Evolutionary conservation across 2,888 invertebrate genomes (phyloP), one percentile per base, ranked within the genome.

Genomic region (Crossocerus cetratus): DNA sequence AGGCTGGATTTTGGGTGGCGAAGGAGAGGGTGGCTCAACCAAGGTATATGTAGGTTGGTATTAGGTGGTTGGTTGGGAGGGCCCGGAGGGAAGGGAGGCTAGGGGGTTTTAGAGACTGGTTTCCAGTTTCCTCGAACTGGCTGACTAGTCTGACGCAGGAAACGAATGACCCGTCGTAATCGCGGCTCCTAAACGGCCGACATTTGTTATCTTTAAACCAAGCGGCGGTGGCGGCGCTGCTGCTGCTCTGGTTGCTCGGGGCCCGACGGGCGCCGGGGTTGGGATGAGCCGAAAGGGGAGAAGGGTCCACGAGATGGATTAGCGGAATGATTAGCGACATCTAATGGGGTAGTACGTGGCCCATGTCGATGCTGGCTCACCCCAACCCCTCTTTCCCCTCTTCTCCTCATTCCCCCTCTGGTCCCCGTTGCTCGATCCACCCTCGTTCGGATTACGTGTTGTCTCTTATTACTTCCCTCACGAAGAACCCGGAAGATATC

Each of bases 121-220:
- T 55, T 61, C 49, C 67, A 62, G 73, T 72, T 72, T 66, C 64
- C 69, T 66, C 66, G 70, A 42, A 67, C 58, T 13, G 43, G 65
- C 43, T 55, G 68, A 67, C 74, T 65, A 53, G 68, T 20, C 65
- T 60, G 69, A 54, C 72, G 74, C 72, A 60, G 63, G 67, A 82
- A 83, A 84, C 80, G 82, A 86, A 86, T 84, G 81, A 82, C 79
- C 61, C 77, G 71, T 76, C 76, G 82, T 84, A 84, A 85, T 86
- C 83, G 80, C 77, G 66, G 74, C 76, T 76, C 82, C 83, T 84
- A 82, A 84, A 83, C 82, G 80, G 72, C 74, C 79, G 76, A 74
- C 84, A 86, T 86, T 87, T 86, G 83, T 87, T 87, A 87, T 87
- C 85, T 86, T 85, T 84, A 84, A 87, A 84, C 83, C 79, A 80